phyloP scores from a whole-genome alignment of 2,888 invertebrate species.

The Pseudococcus longispinus region DNA sequence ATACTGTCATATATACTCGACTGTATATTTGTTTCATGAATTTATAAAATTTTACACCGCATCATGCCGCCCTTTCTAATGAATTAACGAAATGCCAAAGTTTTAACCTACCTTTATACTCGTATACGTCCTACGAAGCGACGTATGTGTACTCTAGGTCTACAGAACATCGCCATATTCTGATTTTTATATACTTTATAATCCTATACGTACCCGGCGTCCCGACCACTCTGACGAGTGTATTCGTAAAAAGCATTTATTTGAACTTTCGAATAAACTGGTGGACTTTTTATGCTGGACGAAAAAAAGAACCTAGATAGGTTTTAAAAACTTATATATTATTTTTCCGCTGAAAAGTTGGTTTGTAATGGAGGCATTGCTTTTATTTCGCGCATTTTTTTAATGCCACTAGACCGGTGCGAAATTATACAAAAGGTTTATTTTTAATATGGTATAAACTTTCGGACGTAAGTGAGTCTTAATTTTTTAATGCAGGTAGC shows the following conservation, averaged over 20 bases:
- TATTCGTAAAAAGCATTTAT: not conserved
- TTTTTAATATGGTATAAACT: not conserved
- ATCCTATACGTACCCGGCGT: not conserved
- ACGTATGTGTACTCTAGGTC: not conserved
- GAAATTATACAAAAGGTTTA: not conserved
- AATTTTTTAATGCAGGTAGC: not conserved
- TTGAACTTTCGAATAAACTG: not conserved
- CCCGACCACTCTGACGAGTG: not conserved
- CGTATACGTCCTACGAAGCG: not conserved
- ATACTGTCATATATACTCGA: slow-evolving; percentile 37
- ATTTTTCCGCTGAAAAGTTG: not conserved
- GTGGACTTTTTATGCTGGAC: not conserved
- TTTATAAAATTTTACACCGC: slow-evolving; percentile 7
- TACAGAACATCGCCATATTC: not conserved
- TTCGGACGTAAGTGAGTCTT: not conserved
- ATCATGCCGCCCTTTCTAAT: not conserved
- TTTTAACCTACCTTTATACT: not conserved
- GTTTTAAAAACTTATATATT: not conserved
- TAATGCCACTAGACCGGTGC: not conserved
- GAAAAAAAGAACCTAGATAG: not conserved
- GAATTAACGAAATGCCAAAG: slow-evolving; percentile 3
- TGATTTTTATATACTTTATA: not conserved
- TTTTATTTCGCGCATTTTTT: not conserved
- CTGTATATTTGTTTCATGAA: slow-evolving; percentile 28
- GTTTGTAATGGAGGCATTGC: not conserved